Evolutionary conservation across 2,113 vertebrate species (phyloP).

Genomic region (Prionailurus viverrinus): DNA sequence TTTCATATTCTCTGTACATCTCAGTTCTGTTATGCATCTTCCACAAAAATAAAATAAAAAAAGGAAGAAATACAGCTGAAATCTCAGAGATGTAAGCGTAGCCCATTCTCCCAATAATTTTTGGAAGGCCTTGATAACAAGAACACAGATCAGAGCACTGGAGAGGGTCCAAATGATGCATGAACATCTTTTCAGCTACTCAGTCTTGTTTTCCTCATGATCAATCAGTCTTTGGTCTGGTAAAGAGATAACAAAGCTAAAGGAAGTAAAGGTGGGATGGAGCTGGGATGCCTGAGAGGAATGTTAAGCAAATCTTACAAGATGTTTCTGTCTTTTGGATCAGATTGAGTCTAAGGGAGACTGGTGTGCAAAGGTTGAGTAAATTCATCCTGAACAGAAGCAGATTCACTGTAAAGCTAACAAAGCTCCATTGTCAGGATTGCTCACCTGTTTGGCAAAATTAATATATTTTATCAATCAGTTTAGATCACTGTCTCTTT

Average conservation of each 20-base stretch:
- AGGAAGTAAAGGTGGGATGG: neutral
- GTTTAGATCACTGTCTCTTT: neutral
- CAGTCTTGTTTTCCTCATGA: neutral
- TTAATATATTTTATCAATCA: neutral
- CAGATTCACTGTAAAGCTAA: neutral
- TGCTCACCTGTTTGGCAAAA: neutral
- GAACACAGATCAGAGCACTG: neutral
- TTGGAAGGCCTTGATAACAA: neutral
- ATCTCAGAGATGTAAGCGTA: neutral
- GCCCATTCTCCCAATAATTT: neutral
- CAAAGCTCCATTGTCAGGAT: neutral
- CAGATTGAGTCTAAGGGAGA: neutral
- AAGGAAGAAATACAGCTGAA: neutral
- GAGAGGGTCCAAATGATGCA: neutral
- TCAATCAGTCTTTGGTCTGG: neutral
- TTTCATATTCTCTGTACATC: neutral
- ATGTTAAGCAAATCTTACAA: neutral
- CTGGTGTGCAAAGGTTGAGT: neutral
- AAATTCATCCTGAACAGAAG: neutral
- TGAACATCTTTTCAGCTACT: neutral
- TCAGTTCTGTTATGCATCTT: neutral
- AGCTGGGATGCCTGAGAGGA: neutral
- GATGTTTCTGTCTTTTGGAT: neutral
- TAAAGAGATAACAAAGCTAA: neutral
- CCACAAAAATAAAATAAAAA: conserved; percentile 56